Base-by-base conservation (phyloP, 2,113 vertebrate species). In the Ictidomys tridecemlineatus region DNA sequence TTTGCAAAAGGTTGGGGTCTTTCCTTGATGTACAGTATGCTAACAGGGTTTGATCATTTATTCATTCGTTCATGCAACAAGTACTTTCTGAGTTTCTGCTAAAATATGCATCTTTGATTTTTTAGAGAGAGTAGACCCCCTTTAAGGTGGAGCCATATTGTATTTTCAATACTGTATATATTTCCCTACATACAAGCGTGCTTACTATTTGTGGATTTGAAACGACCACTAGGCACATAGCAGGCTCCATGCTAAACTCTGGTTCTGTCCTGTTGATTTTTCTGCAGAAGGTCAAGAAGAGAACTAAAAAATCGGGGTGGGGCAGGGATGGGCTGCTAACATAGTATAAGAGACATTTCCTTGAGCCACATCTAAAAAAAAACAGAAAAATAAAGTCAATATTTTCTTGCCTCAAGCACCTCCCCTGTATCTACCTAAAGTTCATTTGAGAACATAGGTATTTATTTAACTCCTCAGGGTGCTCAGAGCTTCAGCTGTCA, bases 311-410 rank as follows among this genome's bases (percentile, higher is more conserved):
- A 42, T 17, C 39, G 6, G 72, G 73, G 63, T 0, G 45, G 53
- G 58, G 48, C 70, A 83, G 79, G 63, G 26, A 83, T 82, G 34
- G 4, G 28, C 63, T 93, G 83, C 51, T 69, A 58, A 53, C 42
- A 48, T 42, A 74, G 65, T 48, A 63, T n/a, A 53, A 24, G 67
- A 94, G 89, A 83, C 51, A 79, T 79, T 56, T 45, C n/a, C 51
- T 67, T 76, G 74, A 97, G 78, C 95, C 86, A 95, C 79, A 95
- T 89, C 89, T 97, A 77, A 94, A 63, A 77, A 77, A 94, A 63
- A 95, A 87, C 92, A 89, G 74, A 89, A 89, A 94, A 93, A 84
- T 56, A 67, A 78, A 88, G 84, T 72, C 80, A 82, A 26, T 82
- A 80, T 85, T 91, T 97, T 85, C 39, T 73, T 96, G 70, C 76